Evolutionary conservation across 2,888 invertebrate species (phyloP).

Genomic region (Andrena fulva): DNA sequence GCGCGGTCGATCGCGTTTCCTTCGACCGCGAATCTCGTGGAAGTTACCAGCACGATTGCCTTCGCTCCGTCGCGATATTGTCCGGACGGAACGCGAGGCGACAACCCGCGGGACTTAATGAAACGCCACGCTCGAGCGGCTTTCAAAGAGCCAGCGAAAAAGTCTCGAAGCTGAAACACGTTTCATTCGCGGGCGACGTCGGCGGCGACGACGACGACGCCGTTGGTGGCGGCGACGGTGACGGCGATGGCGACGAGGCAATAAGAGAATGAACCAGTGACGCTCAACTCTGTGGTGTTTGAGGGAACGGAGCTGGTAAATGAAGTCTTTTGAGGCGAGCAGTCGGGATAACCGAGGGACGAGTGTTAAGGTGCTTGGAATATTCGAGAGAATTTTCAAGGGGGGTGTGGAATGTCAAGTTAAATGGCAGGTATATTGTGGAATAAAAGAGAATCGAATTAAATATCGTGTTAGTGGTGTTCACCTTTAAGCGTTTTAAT

Average conservation of each 20-base stretch:
- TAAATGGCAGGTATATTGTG: too few relatives aligned
- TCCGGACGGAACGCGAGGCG: constrained; percentile 22
- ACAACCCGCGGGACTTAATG: constrained; percentile 35
- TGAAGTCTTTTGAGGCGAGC: background rate
- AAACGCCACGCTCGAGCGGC: constrained; percentile 37
- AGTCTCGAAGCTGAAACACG: constrained; percentile 36
- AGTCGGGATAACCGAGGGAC: background rate
- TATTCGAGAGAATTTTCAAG: background rate
- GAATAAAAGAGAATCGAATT: too few relatives aligned
- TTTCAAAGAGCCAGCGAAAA: constrained; percentile 42
- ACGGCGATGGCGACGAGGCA: constrained; percentile 17
- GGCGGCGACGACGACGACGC: constrained; percentile 13
- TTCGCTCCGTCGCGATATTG: constrained; percentile 5
- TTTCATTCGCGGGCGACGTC: constrained; percentile 27
- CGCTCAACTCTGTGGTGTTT: constrained; percentile 1
- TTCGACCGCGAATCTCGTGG: too few relatives aligned
- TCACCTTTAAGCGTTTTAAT: too few relatives aligned
- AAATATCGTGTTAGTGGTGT: background rate
- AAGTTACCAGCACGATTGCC: constrained; percentile 1
- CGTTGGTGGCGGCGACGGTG: constrained; percentile 8
- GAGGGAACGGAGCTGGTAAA: background rate
- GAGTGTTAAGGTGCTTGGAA: background rate
- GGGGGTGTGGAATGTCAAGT: background rate
- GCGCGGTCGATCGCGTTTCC: constrained; percentile 16
- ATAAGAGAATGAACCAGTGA: constrained; percentile 33